phyloP scores from a whole-genome alignment of 2,888 invertebrate species.

The Lasioglossum calceatum region DNA sequence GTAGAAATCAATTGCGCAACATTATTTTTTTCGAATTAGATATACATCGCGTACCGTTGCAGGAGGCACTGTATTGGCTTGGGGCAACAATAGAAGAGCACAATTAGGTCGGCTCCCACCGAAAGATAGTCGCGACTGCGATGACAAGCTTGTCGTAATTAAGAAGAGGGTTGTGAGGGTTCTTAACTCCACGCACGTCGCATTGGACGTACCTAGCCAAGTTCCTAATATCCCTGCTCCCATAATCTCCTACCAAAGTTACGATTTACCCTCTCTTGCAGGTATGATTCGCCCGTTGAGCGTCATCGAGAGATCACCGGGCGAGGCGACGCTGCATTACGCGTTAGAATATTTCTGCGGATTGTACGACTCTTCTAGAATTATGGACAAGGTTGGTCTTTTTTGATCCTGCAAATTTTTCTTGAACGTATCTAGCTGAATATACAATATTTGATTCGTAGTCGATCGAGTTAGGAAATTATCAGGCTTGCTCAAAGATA shows the following conservation, averaged over 20 bases:
- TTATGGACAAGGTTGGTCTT: conserved; percentile 81
- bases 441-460: conserved; percentile 60
- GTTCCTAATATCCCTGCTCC: conserved; percentile 83
- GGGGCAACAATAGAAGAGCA: conserved; percentile 90
- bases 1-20: conserved; percentile 55
- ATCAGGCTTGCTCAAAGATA: conserved; percentile 84
- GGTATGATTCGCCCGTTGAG: conserved; percentile 78
- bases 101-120: conserved; percentile 87
- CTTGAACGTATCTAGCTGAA: background rate
- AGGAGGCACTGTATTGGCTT: conserved; percentile 89
- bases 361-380: conserved; percentile 80
- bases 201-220: conserved; percentile 83
- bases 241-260: conserved; percentile 82
- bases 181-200: conserved; percentile 84
- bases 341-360: conserved; percentile 83
- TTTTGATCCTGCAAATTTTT: background rate
- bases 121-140: conserved; percentile 87
- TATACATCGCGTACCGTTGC: conserved; percentile 27
- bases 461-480: conserved; percentile 84
- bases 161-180: conserved; percentile 90
- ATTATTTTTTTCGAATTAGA: conserved; percentile 2
- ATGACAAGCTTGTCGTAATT: conserved; percentile 87
- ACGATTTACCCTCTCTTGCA: conserved; percentile 79
- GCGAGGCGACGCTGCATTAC: conserved; percentile 83
- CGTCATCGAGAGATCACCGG: conserved; percentile 79